Evolutionary conservation across 2,888 invertebrate genomes (phyloP), one percentile per base, ranked within the genome.

Genomic region (Cheilosia grossa): DNA sequence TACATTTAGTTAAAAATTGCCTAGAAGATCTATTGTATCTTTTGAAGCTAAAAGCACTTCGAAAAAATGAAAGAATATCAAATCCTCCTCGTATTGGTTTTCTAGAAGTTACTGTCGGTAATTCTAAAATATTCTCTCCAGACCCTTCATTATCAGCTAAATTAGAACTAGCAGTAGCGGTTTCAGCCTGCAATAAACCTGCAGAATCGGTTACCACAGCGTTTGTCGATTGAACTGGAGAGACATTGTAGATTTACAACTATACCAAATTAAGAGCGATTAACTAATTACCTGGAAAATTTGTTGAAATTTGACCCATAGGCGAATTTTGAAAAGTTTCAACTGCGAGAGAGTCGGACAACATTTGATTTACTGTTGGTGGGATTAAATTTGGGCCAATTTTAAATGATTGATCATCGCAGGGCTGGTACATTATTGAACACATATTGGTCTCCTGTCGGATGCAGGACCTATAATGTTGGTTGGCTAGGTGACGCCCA

Each of bases 401-500:
- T 87, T 95, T 93, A 91, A 97, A 97, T 1, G 96, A 95, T 85
- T 96, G 94, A 53, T 93, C 93, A 88, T 96, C 95, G 87, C 97
- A 97, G 0, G 96, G 96, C 78, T 94, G 93, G 91, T 97, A 97
- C 15, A 94, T 93, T 19, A 97, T 94, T 1, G 96, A 95, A 89
- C 97, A 97, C 93, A 94, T 95, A 0, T 94, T 95, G 13, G 90
- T 89, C 89, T 95, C 95, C 88, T 95, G 94, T 4, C 96, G 92
- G 86, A 97, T 93, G 89, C 97, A 97, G 7, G 96, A 94, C 64
- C 94, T 93, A 92, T 97, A 97, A 88, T 96, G 95, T 89, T 97
- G 97, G 86, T 94, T 93, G 0, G 97, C 95, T 30, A 97, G 92
- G 89, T 96, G 96, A 0, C 97, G 94, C 0, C 97, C 97, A 89